A percentile compares a stretch with the other conserved stretches of the same genome.
phyloP scores from a whole-genome alignment of 2,113 vertebrate species.

The Hemiscyllium ocellatum region DNA sequence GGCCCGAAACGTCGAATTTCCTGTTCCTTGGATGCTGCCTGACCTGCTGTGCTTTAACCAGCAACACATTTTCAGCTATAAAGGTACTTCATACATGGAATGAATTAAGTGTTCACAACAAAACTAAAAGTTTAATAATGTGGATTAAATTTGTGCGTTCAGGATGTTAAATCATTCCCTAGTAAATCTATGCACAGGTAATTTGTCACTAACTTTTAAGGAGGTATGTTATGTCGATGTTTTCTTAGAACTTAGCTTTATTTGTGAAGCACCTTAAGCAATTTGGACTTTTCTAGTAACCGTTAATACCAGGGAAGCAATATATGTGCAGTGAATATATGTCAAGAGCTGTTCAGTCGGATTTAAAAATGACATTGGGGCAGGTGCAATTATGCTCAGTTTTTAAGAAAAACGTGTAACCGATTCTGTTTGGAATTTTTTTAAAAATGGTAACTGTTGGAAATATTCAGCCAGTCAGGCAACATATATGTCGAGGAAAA shows the following conservation, averaged over 20 bases:
- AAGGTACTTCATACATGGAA: not conserved
- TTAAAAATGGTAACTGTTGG: not conserved
- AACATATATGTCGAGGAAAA: not conserved
- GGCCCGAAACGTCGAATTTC: no score
- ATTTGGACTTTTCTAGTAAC: not conserved
- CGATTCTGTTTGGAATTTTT: not conserved
- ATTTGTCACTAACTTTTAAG: not conserved
- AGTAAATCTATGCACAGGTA: not conserved
- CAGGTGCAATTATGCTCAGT: not conserved
- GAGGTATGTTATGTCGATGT: not conserved
- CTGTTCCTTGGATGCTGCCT: no score
- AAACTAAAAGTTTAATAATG: not conserved
- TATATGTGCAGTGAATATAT: not conserved
- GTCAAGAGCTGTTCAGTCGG: not conserved
- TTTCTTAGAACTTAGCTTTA: not conserved
- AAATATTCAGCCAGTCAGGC: not conserved
- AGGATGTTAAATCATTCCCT: not conserved
- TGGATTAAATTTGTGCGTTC: not conserved
- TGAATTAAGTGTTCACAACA: not conserved
- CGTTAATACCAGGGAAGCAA: not conserved
- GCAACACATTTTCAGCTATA: no score
- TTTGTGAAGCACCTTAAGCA: not conserved
- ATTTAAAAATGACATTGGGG: not conserved
- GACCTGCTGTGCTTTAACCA: no score
- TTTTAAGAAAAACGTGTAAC: not conserved